Percentiles rank a stretch among this genome's conserved stretches.
Conservation (phyloP, 2,113 vertebrate species). For the Ptyas mucosa region DNA sequence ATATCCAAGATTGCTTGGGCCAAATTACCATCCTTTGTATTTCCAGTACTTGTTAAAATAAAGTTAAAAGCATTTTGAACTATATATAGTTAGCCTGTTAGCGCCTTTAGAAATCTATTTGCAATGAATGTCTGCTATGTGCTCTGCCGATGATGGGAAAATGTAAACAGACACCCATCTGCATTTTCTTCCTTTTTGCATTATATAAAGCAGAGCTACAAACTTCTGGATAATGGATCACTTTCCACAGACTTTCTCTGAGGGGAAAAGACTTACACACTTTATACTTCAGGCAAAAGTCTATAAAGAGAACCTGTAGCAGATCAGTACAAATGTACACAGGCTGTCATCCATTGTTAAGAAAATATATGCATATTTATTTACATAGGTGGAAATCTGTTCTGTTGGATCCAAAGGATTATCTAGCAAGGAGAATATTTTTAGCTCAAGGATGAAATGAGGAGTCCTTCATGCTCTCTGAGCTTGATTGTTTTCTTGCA, state of each 20-base stretch:
- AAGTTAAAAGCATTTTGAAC: not conserved
- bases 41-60: slow-evolving; percentile 19
- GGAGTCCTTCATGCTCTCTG: not conserved
- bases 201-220: slow-evolving; percentile 39
- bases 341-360: not conserved
- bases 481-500: not conserved
- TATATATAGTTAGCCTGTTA: not conserved
- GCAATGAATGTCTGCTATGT: not conserved
- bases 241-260: slow-evolving; percentile 44
- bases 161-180: slow-evolving; percentile 56
- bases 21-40: slow-evolving; percentile 24
- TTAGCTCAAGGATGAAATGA: not conserved
- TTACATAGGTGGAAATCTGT: not conserved
- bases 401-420: not conserved
- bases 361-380: not conserved
- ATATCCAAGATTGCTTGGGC: not conserved
- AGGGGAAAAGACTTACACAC: slow-evolving; percentile 44
- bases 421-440: not conserved
- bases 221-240: slow-evolving; percentile 44
- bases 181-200: slow-evolving; percentile 31
- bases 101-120: not conserved
- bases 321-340: slow-evolving; percentile 13
- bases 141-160: slow-evolving; percentile 38
- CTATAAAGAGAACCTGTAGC: slow-evolving; percentile 52
- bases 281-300: slow-evolving; percentile 33